A percentile compares a stretch with the other conserved stretches of the same genome.
These are phyloP conservation scores for Diuraphis noxia DNA, from an alignment of 1,140 invertebrate genomes.

Conservation along the genomic window DNA sequence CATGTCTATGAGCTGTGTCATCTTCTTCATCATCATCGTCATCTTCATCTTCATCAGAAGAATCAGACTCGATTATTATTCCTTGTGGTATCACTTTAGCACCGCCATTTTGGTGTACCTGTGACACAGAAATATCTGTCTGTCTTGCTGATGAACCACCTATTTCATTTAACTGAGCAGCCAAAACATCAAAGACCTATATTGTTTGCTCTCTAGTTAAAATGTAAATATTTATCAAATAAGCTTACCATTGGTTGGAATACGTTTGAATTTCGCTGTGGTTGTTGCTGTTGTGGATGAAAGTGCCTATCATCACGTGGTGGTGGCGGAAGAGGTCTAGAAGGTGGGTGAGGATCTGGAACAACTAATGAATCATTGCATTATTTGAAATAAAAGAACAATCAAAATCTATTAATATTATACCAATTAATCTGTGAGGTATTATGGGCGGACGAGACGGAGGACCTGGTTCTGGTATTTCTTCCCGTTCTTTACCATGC, in stretches of 20 bases:
- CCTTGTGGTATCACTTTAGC: constrained; percentile 52
- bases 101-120: constrained; percentile 56
- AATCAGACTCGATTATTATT: constrained; percentile 59
- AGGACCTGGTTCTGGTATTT: constrained; percentile 77
- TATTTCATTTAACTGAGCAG: constrained; percentile 90
- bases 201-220: constrained; percentile 14
- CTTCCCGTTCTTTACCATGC: constrained; percentile 61
- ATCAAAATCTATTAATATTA: not conserved
- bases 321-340: constrained; percentile 82
- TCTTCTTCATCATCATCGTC: constrained; percentile 62
- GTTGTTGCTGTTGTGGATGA: constrained; percentile 63
- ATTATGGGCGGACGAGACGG: constrained; percentile 78
- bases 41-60: constrained; percentile 62
- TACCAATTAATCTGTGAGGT: constrained; percentile 75
- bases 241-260: constrained; percentile 80
- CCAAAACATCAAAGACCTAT: constrained; percentile 83
- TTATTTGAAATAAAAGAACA: constrained; percentile 1
- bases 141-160: constrained; percentile 66
- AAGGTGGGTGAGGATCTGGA: constrained; percentile 69
- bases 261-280: constrained; percentile 73
- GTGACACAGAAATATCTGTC: constrained; percentile 54
- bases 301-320: constrained; percentile 69
- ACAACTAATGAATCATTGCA: constrained; percentile 61
- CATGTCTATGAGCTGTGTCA: constrained; percentile 55
- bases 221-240: constrained; percentile 5